A percentile compares a stretch with the other conserved stretches of the same genome.
These are phyloP conservation scores for Oegoconia quadripuncta DNA, from an alignment of 2,888 invertebrate species.

Conservation along the genomic window DNA sequence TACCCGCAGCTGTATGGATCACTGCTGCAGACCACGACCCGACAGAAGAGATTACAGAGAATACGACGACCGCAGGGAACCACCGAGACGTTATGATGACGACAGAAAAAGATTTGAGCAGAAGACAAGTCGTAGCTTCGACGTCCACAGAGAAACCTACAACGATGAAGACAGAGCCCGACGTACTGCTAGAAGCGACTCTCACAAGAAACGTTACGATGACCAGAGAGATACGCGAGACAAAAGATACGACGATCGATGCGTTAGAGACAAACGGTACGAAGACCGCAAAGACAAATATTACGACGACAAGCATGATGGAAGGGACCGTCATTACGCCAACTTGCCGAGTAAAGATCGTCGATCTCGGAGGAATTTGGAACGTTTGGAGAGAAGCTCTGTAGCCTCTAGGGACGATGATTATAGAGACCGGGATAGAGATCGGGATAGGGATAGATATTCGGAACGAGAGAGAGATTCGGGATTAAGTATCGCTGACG, in stretches of 20 bases:
- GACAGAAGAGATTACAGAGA: conserved; percentile 37
- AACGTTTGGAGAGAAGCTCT: conserved; percentile 55
- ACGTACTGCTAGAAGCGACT: conserved; percentile 49
- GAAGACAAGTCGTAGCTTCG: conserved; percentile 60
- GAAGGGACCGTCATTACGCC: conserved; percentile 24
- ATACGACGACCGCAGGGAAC: conserved; percentile 31
- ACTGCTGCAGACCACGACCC: conserved; percentile 29
- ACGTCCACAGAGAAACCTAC: conserved; percentile 43
- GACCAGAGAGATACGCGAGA: conserved; percentile 27
- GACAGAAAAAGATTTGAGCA: conserved; percentile 48
- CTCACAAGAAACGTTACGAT: conserved; percentile 40
- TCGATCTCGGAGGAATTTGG: conserved; percentile 38
- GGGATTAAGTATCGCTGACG: conserved; percentile 63
- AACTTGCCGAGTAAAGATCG: conserved; percentile 33
- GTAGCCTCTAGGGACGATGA: conserved; percentile 57
- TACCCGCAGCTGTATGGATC: conserved; percentile 35
- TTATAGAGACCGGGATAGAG: conserved; percentile 34
- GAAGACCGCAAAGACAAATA: conserved; percentile 31
- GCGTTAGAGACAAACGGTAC: background rate
- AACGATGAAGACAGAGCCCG: conserved; percentile 42
- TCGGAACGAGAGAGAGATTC: conserved; percentile 66
- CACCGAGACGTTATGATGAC: conserved; percentile 39
- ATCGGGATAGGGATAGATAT: conserved; percentile 40
- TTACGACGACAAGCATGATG: conserved; percentile 37
- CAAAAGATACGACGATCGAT: conserved; percentile 35